Conservation (phyloP, 2,888 invertebrate species). For the Aphelenchoides bicaudatus region DNA sequence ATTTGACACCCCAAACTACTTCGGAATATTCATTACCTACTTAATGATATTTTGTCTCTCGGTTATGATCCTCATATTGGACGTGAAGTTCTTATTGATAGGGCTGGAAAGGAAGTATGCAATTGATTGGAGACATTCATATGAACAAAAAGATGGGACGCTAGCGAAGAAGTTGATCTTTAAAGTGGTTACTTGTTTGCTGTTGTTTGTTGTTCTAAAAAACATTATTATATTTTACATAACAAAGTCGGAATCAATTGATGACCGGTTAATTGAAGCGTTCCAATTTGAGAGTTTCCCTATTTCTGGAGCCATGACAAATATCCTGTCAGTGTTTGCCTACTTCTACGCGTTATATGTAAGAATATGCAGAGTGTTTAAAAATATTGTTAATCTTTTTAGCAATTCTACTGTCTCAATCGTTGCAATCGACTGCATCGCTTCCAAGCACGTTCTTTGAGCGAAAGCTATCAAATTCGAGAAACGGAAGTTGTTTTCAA, state of each 20-base stretch:
- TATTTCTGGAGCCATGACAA: not conserved
- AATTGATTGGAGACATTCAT: not conserved
- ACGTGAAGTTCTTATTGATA: slow-evolving; percentile 5
- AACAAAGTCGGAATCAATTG: not conserved
- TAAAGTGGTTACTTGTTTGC: not conserved
- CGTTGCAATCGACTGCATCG: not conserved
- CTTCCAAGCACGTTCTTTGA: slow-evolving; percentile 1
- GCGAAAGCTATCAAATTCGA: slow-evolving; percentile 3
- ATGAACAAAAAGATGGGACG: slow-evolving; percentile 2
- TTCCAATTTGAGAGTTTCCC: slow-evolving; percentile 7
- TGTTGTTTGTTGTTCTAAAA: not conserved
- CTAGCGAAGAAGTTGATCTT: not conserved
- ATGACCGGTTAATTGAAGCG: slow-evolving; percentile 8
- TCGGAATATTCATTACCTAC: slow-evolving; percentile 1
- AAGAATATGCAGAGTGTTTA: not conserved
- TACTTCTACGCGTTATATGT: not conserved
- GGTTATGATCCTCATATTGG: not conserved
- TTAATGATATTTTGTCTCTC: not conserved
- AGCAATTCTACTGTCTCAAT: not conserved
- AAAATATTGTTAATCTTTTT: not conserved
- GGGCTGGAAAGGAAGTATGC: slow-evolving; percentile 1
- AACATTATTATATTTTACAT: not conserved
- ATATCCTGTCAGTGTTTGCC: not conserved
- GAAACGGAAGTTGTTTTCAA: not conserved
- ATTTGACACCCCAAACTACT: not conserved